Conservation (phyloP, 1,140 invertebrate species). For the Drosophila nikananu region DNA sequence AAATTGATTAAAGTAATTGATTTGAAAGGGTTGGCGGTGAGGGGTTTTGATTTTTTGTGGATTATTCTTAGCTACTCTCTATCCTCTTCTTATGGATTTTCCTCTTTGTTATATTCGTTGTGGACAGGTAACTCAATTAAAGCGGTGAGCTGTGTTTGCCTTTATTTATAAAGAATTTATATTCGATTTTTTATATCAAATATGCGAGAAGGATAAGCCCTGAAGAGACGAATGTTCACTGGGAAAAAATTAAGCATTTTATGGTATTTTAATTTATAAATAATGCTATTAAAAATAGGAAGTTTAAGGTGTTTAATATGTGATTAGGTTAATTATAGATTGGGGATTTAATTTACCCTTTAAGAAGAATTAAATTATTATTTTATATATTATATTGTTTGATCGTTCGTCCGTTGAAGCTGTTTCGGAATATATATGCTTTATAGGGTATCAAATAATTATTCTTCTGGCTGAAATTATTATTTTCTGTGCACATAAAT, state of each 20-base stretch:
- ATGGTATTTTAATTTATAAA: neutral
- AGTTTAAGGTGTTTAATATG: neutral
- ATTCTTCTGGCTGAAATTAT: too few relatives aligned
- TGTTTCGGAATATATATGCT: too few relatives aligned
- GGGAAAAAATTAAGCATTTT: neutral
- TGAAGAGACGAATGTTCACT: neutral
- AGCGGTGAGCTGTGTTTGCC: slow-evolving; percentile 5
- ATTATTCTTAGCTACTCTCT: slow-evolving; percentile 21
- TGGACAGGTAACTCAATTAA: slow-evolving; percentile 34
- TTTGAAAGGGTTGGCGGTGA: slow-evolving; percentile 49
- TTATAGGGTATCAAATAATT: too few relatives aligned
- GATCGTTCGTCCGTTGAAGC: too few relatives aligned
- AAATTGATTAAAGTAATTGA: slow-evolving; percentile 83
- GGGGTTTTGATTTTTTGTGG: slow-evolving; percentile 25
- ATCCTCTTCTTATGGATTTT: neutral
- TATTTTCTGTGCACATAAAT: neutral
- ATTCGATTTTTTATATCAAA: slow-evolving; percentile 2
- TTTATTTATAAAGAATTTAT: slow-evolving; percentile 19
- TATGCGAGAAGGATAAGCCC: neutral
- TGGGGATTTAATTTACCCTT: neutral
- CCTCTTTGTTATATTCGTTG: slow-evolving; percentile 5
- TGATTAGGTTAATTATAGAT: neutral
- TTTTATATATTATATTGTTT: too few relatives aligned
- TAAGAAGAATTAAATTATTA: neutral
- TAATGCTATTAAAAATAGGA: neutral